Base-by-base conservation (phyloP, 2,797 vertebrate species). In the Enteromius unitaeniatus region DNA sequence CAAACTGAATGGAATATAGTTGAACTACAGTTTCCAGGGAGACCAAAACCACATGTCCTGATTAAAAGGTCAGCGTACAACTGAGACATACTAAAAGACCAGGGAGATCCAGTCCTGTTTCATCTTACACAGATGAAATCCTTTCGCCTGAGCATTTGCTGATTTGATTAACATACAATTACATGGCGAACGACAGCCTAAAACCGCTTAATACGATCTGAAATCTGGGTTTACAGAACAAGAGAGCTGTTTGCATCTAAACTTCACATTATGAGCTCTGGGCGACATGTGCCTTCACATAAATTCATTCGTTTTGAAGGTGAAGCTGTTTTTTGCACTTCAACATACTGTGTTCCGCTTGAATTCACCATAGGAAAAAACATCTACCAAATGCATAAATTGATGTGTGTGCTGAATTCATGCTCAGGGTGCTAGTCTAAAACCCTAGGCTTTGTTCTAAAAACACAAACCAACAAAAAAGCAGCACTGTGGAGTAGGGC, bases 381-480 rank as follows among this genome's bases (percentile, higher is more conserved):
- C 15, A 28, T 10, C 1, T 73, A 55, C 67, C 10, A 13, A 70
- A 3, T 45, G 34, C 6, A 11, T 47, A 64, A 26, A 58, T 42
- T 37, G 21, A 80, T 78, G 23, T 55, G n/a, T 67, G 45, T 42
- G 6, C 55, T 72, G 69, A 81, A 64, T 85, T 68, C 31, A 47
- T 64, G 21, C 42, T 79, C 69, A 26, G 70, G 69, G 42, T 58
- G 53, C 64, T 74, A 49, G 73, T 64, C 42, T 53, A 78, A 78
- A 84, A 31, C 53, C 9, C 37, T 49, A 1, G 0, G 68, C 67
- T 78, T 47, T 85, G 42, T 75, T 84, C 21, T 77, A 80, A 82
- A 87, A 87, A 82, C 68, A 85, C 13, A 62, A 19, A 28, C 42
- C 65, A 79, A 74, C 40, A 70, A 76, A 65, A 79, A 80, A 31